Conservation (phyloP, 1,140 invertebrate genomes). For the Trachymyrmex cornetzi region DNA sequence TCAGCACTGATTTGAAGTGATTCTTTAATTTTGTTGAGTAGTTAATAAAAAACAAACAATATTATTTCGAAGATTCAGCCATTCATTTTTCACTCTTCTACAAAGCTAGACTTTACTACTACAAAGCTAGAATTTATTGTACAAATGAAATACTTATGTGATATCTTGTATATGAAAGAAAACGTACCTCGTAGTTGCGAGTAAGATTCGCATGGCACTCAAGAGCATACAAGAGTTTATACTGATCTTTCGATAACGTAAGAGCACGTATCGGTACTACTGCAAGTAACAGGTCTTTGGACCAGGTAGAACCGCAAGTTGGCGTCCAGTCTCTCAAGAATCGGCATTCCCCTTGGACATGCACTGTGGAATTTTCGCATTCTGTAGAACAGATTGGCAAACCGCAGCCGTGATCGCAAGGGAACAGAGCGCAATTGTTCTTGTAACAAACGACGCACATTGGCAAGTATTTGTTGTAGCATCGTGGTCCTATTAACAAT, state of each 20-base stretch:
- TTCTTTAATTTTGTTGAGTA: too few relatives aligned
- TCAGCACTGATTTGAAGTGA: too few relatives aligned
- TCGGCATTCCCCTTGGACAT: conserved; percentile 88
- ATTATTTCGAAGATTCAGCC: neutral
- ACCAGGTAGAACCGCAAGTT: conserved; percentile 85
- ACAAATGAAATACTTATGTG: neutral
- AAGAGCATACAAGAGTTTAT: conserved; percentile 87
- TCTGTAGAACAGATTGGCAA: conserved; percentile 88
- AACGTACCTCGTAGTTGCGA: conserved; percentile 86
- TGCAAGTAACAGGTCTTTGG: conserved; percentile 86
- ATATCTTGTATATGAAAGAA: neutral
- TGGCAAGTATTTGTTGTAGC: conserved; percentile 82
- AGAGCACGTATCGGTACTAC: conserved; percentile 89
- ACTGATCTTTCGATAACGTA: conserved; percentile 86
- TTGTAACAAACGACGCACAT: conserved; percentile 88
- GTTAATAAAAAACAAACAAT: neutral
- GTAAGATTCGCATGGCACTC: conserved; percentile 87
- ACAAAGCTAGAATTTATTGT: neutral
- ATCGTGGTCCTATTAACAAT: conserved; percentile 89
- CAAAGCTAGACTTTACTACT: neutral
- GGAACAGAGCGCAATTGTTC: conserved; percentile 83
- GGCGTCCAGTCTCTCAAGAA: conserved; percentile 87
- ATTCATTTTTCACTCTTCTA: neutral
- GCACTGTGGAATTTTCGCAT: conserved; percentile 87
- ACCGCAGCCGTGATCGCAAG: conserved; percentile 88